Evolutionary conservation across 2,888 invertebrate species (phyloP).

Genomic region (Buathra laborator): DNA sequence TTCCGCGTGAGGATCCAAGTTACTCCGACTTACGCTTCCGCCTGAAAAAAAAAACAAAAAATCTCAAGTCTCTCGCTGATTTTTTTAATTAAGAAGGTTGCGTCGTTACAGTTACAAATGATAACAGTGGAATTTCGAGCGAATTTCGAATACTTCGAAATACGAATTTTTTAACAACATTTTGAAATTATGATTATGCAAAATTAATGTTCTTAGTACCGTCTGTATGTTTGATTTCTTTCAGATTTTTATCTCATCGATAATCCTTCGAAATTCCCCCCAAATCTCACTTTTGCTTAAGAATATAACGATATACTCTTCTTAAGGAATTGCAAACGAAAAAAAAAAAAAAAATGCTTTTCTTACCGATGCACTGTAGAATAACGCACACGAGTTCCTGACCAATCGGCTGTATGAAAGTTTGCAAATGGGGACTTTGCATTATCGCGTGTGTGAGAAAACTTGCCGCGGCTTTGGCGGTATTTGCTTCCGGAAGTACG

Average conservation of each 20-base stretch:
- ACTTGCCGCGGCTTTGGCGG: constrained; percentile 87
- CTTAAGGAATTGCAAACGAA: too few relatives aligned
- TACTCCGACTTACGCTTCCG: constrained; percentile 87
- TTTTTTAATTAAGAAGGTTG: not conserved
- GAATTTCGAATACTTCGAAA: too few relatives aligned
- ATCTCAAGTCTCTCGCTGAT: not conserved
- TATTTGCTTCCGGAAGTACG: constrained; percentile 87
- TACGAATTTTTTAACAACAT: too few relatives aligned
- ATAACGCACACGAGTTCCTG: constrained; percentile 88
- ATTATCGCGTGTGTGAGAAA: constrained; percentile 88
- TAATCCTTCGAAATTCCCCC: too few relatives aligned
- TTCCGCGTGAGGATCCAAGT: constrained; percentile 88
- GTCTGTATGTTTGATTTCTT: too few relatives aligned
- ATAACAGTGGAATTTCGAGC: too few relatives aligned
- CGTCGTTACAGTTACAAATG: too few relatives aligned
- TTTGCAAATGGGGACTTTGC: constrained; percentile 86
- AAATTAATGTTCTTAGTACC: too few relatives aligned
- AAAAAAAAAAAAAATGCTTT: not conserved
- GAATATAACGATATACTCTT: too few relatives aligned
- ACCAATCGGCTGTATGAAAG: constrained; percentile 87
- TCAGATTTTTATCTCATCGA: too few relatives aligned
- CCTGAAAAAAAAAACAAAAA: constrained; percentile 82
- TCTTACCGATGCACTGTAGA: constrained; percentile 87
- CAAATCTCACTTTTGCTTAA: too few relatives aligned
- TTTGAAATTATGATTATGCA: too few relatives aligned